These are phyloP conservation scores for Phyllostomus discolor DNA, from an alignment of 2,113 vertebrate genomes.

Conservation along the genomic window DNA sequence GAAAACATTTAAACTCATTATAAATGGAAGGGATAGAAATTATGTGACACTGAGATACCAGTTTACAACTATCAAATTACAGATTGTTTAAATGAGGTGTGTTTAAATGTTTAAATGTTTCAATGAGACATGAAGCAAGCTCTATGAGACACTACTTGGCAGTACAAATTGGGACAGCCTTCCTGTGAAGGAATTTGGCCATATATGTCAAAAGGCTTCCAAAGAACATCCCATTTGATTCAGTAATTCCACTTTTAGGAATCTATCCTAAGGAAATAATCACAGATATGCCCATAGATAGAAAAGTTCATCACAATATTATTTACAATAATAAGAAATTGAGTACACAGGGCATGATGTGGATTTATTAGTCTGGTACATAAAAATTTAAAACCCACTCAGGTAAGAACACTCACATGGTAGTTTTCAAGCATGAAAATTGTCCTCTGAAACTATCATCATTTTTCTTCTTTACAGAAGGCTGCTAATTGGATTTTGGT, in stretches of 20 bases:
- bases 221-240: conserved; percentile 26
- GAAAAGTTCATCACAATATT: background rate
- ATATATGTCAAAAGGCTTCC: conserved; percentile 2
- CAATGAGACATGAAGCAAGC: background rate
- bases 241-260: conserved; percentile 9
- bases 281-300: background rate
- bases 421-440: conserved; percentile 41
- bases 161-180: background rate
- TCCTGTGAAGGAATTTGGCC: background rate
- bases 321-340: background rate
- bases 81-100: background rate
- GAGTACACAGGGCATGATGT: conserved; percentile 10
- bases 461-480: conserved; percentile 57
- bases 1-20: background rate
- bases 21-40: conserved; percentile 32
- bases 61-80: conserved; percentile 8
- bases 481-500: conserved; percentile 67
- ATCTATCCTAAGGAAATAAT: background rate
- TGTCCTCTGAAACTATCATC: conserved; percentile 49
- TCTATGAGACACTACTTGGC: conserved; percentile 7
- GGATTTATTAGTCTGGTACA: conserved; percentile 48
- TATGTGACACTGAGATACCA: background rate
- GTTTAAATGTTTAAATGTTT: background rate
- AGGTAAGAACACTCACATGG: conserved; percentile 46
- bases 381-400: conserved; percentile 37